These are phyloP conservation scores for Cerastis rubricosa DNA, from an alignment of 2,888 invertebrate genomes.

Conservation along the genomic window DNA sequence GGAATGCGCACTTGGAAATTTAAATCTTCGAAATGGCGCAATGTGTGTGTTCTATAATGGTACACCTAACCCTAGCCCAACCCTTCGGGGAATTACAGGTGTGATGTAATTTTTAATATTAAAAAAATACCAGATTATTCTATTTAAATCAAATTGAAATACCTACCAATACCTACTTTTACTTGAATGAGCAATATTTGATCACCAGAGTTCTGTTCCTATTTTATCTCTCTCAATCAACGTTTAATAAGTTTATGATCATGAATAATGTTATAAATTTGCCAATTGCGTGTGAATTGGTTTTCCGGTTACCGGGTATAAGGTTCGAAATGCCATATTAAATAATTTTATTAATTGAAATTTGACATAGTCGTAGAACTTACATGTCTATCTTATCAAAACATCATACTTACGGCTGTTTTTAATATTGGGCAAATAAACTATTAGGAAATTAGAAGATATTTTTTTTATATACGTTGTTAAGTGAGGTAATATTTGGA, in stretches of 20 bases:
- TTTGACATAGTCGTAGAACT: background rate
- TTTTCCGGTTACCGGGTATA: background rate
- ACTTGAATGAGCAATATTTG: background rate
- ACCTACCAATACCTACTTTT: background rate
- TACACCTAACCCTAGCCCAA: too few species aligned
- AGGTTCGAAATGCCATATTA: background rate
- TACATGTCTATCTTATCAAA: background rate
- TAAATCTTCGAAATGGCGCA: too few species aligned
- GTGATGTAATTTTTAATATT: too few species aligned
- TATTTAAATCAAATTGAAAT: background rate
- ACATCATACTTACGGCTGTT: background rate
- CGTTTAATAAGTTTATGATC: background rate
- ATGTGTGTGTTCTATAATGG: too few species aligned
- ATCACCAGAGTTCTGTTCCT: background rate
- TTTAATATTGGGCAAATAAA: background rate
- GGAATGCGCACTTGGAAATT: too few species aligned
- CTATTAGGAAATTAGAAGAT: background rate
- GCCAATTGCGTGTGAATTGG: background rate
- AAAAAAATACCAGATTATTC: background rate
- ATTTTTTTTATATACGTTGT: slow-evolving; percentile 6
- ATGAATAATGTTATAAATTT: background rate
- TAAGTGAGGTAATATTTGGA: slow-evolving; percentile 4
- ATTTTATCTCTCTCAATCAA: background rate
- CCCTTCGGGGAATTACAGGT: too few species aligned
- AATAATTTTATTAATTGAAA: background rate